These are phyloP conservation scores for Daboia siamensis DNA, from an alignment of 2,113 vertebrate genomes.

Conservation along the genomic window DNA sequence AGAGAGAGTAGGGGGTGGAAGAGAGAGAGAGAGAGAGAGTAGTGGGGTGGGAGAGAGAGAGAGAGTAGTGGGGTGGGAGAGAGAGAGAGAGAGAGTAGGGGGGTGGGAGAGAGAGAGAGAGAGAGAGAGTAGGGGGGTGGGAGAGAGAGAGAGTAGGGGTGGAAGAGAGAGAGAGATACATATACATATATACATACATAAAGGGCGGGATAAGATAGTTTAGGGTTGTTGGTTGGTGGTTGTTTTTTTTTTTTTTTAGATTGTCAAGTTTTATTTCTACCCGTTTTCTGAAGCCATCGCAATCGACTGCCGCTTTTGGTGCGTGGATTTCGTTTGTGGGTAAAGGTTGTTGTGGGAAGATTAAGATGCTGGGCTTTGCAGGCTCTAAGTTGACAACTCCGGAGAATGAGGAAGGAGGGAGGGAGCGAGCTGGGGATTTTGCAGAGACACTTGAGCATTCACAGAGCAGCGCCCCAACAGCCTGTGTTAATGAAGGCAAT, in stretches of 20 bases:
- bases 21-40: not conserved
- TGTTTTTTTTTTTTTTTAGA: not conserved
- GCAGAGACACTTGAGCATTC: conserved; percentile 44
- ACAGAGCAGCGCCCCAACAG: conserved; percentile 63
- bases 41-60: no score
- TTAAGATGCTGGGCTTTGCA: conserved; percentile 17
- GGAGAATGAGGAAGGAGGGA: conserved; percentile 3
- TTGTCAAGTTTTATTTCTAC: conserved; percentile 25
- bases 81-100: not conserved
- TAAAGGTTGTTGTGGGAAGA: not conserved
- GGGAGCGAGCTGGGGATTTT: not conserved
- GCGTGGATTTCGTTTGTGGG: conserved; percentile 18
- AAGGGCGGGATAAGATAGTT: not conserved
- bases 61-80: conserved; percentile 18
- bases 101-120: no score
- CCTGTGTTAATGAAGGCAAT: conserved; percentile 73
- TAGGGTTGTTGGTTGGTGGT: no score
- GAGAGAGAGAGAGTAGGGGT: not conserved
- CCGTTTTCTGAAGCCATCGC: conserved; percentile 18
- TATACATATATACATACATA: no score
- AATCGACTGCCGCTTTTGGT: not conserved
- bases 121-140: not conserved
- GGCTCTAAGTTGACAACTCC: conserved; percentile 60
- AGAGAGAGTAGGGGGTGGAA: not conserved
- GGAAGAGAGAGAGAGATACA: not conserved